Base-by-base conservation (phyloP, 2,113 vertebrate species). In the Tricholaema leucomelas region DNA sequence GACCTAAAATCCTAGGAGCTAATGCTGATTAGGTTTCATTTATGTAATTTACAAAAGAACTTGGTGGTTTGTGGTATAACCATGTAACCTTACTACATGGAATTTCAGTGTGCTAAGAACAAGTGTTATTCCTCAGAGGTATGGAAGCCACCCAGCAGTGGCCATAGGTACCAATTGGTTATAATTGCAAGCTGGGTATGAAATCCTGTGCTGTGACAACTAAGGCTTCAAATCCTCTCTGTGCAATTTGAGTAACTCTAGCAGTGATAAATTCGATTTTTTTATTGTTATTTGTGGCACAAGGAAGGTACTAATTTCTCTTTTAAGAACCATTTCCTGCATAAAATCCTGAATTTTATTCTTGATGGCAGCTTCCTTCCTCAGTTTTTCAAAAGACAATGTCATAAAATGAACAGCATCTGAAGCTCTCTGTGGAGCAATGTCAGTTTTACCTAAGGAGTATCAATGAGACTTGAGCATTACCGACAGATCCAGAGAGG, bases 21-120 rank as follows among this genome's bases (percentile, higher is more conserved):
- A 72, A 83, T 83, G 72, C 54, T 80, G 67, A 91, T 91, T 91
- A 91, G 50, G 10, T 73, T 89, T 81, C 67, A 86, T 61, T 66
- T 91, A 61, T 80, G 64, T 31, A 73, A 56, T 82, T 88, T 72
- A 84, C 20, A 74, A 77, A 88, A 63, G 9, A 90, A 65, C 35
- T 48, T 44, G 54, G 55, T 4, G 12, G 31, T 64, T 80, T 80
- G 25, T 82, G 59, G 46, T 77, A 81, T 25, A 91, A 76, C 50
- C 38, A 15, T 25, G 19, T 81, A 82, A 80, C 33, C 5, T 64
- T 31, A 66, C 55, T 42, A 28, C 21, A n/a, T 31, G 40, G 52
- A 46, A 82, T 77, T 91, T 71, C 63, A 59, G 24, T 36, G 19
- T 69, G 8, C 15, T 69, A 44, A 54, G 48, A 71, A 54, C 10